These are phyloP conservation scores for Condylura cristata DNA, from an alignment of 2,113 vertebrate genomes.

Conservation along the genomic window DNA sequence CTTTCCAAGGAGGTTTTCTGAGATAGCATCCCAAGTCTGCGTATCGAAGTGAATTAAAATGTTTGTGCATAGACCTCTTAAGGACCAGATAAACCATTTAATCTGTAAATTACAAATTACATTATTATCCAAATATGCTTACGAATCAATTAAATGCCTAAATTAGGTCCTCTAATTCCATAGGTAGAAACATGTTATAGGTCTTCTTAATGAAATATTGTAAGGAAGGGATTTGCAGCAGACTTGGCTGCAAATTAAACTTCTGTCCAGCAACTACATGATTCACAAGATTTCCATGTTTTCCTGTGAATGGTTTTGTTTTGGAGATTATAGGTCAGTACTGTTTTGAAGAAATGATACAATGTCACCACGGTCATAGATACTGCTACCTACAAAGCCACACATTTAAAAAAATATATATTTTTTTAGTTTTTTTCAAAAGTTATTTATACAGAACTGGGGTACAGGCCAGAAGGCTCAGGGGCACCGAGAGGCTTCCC, in stretches of 20 bases:
- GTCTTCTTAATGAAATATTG: background rate
- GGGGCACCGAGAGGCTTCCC: too few species aligned
- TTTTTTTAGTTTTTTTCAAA: too few species aligned
- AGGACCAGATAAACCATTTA: background rate
- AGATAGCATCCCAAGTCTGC: background rate
- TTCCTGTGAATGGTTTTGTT: background rate
- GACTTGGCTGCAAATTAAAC: background rate
- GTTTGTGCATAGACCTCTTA: background rate
- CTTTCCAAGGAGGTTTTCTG: background rate
- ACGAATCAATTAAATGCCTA: background rate
- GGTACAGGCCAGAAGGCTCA: too few species aligned
- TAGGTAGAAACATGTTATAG: background rate
- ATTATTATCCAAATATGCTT: background rate
- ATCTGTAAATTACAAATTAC: background rate
- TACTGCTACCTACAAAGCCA: background rate
- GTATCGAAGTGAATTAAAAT: background rate
- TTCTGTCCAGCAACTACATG: background rate
- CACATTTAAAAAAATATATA: background rate
- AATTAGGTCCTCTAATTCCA: background rate
- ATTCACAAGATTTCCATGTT: background rate
- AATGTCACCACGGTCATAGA: background rate
- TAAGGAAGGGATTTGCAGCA: background rate
- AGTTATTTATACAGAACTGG: too few species aligned
- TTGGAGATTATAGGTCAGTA: background rate
- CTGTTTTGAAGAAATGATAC: background rate